Conservation (phyloP, 2,113 vertebrate species). For the Cyanoramphus novaezelandiae region DNA sequence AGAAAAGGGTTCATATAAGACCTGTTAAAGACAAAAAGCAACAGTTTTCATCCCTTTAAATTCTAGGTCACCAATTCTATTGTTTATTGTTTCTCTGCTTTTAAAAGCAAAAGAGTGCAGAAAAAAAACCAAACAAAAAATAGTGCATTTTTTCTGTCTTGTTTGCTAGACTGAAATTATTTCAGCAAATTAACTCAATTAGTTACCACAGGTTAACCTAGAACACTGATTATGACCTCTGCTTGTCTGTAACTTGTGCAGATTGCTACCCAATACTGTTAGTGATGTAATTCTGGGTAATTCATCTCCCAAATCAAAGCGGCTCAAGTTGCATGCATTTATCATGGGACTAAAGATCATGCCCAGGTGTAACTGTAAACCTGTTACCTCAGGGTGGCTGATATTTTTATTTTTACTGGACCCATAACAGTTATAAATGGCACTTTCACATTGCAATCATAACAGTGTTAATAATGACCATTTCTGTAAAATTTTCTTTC, state of each 20-base stretch:
- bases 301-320: not conserved
- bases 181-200: not conserved
- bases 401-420: not conserved
- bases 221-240: not conserved
- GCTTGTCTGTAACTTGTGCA: not conserved
- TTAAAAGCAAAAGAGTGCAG: not conserved
- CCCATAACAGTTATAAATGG: not conserved
- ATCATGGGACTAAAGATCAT: not conserved
- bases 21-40: not conserved
- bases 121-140: too few species aligned
- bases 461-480: fast-evolving
- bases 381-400: not conserved
- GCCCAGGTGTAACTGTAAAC: not conserved
- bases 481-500: not conserved
- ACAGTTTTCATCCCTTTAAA: not conserved
- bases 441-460: not conserved
- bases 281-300: not conserved
- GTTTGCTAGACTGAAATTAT: not conserved
- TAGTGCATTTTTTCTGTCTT: not conserved
- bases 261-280: not conserved
- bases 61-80: not conserved
- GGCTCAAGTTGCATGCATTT: not conserved
- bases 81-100: not conserved
- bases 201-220: not conserved
- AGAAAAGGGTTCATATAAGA: not conserved